Conservation (phyloP, 2,113 vertebrate species). For the Tupaia chinensis region DNA sequence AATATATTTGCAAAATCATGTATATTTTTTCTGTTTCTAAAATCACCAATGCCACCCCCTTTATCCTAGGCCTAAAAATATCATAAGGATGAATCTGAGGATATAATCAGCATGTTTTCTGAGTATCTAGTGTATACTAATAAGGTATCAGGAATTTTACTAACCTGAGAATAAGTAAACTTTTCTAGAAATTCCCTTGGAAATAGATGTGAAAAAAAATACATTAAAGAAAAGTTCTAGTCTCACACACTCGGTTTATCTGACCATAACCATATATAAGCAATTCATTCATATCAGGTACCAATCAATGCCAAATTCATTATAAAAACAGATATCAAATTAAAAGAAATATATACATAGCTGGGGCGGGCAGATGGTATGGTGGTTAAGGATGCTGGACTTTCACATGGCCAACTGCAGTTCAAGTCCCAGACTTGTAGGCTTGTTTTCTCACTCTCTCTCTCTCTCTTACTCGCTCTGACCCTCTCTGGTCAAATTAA, state of each 20-base stretch:
- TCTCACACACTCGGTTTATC: not conserved
- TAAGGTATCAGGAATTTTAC: conserved; percentile 15
- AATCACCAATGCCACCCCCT: not conserved
- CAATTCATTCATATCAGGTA: conserved; percentile 44
- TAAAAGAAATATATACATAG: no score
- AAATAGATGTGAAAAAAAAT: conserved; percentile 41
- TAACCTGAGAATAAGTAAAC: conserved; percentile 35
- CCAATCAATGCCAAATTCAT: conserved; percentile 22
- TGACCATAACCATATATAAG: not conserved
- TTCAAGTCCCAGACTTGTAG: no score
- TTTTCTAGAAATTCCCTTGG: conserved; percentile 48
- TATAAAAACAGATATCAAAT: not conserved
- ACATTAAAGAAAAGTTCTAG: not conserved
- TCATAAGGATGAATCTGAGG: not conserved
- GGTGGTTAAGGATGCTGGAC: no score
- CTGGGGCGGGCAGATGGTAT: no score
- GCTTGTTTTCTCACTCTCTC: no score
- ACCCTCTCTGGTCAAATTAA: no score
- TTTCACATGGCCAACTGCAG: no score
- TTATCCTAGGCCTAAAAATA: not conserved
- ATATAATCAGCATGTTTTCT: not conserved
- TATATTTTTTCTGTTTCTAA: conserved; percentile 37
- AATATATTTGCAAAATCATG: conserved; percentile 18
- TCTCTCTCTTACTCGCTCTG: no score
- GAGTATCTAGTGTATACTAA: not conserved